Evolutionary conservation across 1,140 invertebrate species (phyloP).

Genomic region (Formica selysi): DNA sequence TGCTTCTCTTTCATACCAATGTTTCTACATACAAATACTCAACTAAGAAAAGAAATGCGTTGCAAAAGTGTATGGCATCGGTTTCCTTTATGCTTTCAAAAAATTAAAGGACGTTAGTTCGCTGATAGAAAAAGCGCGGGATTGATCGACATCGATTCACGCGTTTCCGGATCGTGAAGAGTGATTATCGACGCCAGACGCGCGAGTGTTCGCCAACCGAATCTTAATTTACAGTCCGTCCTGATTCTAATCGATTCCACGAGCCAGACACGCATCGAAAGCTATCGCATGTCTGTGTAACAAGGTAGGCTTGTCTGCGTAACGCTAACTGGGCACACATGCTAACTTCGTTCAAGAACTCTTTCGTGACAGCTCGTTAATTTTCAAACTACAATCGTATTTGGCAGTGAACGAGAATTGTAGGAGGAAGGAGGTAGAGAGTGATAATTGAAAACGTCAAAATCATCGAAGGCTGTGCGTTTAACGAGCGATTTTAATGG

Average conservation of each 20-base stretch:
- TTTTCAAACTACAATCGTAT: constrained; percentile 62
- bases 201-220: constrained; percentile 54
- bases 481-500: constrained; percentile 20
- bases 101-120: constrained; percentile 32
- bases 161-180: constrained; percentile 64
- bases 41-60: neutral
- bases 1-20: neutral
- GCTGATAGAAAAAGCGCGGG: constrained; percentile 1
- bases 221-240: constrained; percentile 73
- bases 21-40: neutral
- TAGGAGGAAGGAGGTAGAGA: neutral
- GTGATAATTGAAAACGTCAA: constrained; percentile 72
- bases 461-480: constrained; percentile 57
- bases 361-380: constrained; percentile 74
- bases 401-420: constrained; percentile 24
- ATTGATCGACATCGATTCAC: constrained; percentile 68
- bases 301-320: constrained; percentile 44
- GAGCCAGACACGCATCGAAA: constrained; percentile 30
- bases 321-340: constrained; percentile 7
- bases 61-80: neutral
- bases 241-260: constrained; percentile 67
- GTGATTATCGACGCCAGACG: constrained; percentile 50
- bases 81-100: neutral
- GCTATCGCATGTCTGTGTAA: constrained; percentile 1
- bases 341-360: constrained; percentile 57